Evolutionary conservation across 2,113 vertebrate genomes (phyloP).

Genomic region (Taurulus bubalis): DNA sequence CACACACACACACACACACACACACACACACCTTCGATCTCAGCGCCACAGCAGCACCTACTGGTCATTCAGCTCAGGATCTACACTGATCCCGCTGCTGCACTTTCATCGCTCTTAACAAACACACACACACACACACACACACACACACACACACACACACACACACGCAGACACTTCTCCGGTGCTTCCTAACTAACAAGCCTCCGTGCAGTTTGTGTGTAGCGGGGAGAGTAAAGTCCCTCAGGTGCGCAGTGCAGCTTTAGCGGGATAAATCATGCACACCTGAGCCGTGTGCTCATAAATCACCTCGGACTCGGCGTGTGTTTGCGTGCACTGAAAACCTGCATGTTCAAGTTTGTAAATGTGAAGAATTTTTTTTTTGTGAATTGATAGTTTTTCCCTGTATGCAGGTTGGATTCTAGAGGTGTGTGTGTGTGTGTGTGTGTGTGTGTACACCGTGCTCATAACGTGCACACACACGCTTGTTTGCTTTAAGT

Average conservation of each 20-base stretch:
- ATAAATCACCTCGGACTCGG: no score
- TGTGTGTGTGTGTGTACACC: constrained; percentile 4
- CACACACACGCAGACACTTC: neutral
- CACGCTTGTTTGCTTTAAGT: neutral
- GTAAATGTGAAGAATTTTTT: no score
- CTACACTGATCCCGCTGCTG: constrained; percentile 4
- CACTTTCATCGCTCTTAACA: constrained; percentile 36
- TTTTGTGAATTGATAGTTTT: no score
- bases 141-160: neutral
- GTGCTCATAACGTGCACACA: constrained; percentile 1
- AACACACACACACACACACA: constrained; percentile 19
- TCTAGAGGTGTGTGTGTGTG: neutral
- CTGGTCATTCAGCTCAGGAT: constrained; percentile 36
- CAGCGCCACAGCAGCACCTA: constrained; percentile 73
- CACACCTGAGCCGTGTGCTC: no score
- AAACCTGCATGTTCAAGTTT: no score
- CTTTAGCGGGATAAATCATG: no score
- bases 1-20: neutral
- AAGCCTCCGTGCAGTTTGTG: neutral
- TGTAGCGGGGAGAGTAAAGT: no score
- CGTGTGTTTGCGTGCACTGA: no score
- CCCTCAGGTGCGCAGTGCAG: no score
- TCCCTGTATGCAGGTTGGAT: no score
- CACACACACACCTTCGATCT: neutral
- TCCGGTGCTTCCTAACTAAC: no score